These are phyloP conservation scores for Philopedon plagiatum DNA, from an alignment of 2,888 invertebrate species.

Conservation along the genomic window DNA sequence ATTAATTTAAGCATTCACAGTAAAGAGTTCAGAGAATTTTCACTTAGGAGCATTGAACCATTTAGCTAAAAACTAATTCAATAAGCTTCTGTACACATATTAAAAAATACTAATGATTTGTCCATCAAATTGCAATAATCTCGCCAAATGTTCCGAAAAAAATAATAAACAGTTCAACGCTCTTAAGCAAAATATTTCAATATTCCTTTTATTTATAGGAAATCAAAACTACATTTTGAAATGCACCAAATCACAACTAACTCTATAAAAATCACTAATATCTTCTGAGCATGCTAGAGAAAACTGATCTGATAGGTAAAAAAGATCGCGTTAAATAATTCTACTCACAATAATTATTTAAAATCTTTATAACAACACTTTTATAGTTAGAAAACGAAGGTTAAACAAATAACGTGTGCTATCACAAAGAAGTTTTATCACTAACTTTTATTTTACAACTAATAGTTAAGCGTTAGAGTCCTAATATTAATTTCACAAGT, in stretches of 20 bases:
- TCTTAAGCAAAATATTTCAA: neutral
- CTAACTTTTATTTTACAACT: slow-evolving; percentile 17
- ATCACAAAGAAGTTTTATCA: slow-evolving; percentile 24
- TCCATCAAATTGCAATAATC: neutral
- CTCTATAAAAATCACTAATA: neutral
- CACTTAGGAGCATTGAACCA: neutral
- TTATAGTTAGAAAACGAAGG: neutral
- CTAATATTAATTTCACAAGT: neutral
- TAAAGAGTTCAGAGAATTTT: slow-evolving; percentile 26
- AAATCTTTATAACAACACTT: neutral
- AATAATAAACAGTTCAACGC: neutral
- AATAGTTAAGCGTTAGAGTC: neutral
- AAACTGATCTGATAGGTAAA: slow-evolving; percentile 2
- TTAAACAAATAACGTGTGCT: slow-evolving; percentile 6
- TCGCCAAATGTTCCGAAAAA: neutral
- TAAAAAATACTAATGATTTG: no score
- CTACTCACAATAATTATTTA: slow-evolving; percentile 3
- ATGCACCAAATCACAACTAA: slow-evolving; percentile 2
- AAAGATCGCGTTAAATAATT: neutral
- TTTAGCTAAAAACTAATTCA: neutral
- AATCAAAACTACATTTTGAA: slow-evolving; percentile 6
- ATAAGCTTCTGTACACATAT: neutral
- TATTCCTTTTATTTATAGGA: slow-evolving; percentile 1
- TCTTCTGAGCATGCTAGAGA: neutral
- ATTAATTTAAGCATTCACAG: slow-evolving; percentile 35